These are phyloP conservation scores for Chionoecetes opilio DNA, from an alignment of 1,140 invertebrate genomes.

Conservation along the genomic window DNA sequence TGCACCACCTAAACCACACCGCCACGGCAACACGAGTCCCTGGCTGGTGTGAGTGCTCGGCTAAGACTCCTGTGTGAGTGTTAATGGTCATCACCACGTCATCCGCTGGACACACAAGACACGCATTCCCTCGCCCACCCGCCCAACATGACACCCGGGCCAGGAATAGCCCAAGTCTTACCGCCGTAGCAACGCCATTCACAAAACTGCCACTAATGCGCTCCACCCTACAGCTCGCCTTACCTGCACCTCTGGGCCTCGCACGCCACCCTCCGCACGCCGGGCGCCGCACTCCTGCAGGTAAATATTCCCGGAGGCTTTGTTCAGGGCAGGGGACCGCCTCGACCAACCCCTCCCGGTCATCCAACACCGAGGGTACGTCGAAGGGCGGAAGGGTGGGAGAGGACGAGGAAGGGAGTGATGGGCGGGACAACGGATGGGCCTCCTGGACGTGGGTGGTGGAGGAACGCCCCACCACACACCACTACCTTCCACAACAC, in stretches of 20 bases:
- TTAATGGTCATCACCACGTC: background rate
- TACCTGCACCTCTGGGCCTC: constrained; percentile 23
- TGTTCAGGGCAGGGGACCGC: background rate
- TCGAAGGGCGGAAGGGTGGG: constrained; percentile 6
- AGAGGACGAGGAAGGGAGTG: background rate
- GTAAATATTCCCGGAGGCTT: background rate
- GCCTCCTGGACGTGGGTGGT: background rate
- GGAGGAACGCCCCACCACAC: background rate
- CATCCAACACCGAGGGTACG: constrained; percentile 33
- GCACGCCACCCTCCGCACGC: background rate
- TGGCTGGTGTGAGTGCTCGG: background rate
- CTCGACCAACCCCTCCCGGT: background rate
- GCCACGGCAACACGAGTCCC: background rate
- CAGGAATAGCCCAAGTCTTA: constrained; percentile 56
- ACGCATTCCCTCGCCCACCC: background rate
- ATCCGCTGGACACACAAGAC: background rate
- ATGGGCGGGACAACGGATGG: background rate
- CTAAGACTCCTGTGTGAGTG: background rate
- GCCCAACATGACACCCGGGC: background rate
- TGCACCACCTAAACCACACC: background rate
- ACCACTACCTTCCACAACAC: background rate
- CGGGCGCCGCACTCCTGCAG: background rate
- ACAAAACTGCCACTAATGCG: background rate
- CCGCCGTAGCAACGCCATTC: constrained; percentile 8
- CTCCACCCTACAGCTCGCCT: background rate